A percentile compares a stretch with the other conserved stretches of the same genome.
These are phyloP conservation scores for Macrophya annulata DNA, from an alignment of 2,888 invertebrate genomes.

Conservation along the genomic window DNA sequence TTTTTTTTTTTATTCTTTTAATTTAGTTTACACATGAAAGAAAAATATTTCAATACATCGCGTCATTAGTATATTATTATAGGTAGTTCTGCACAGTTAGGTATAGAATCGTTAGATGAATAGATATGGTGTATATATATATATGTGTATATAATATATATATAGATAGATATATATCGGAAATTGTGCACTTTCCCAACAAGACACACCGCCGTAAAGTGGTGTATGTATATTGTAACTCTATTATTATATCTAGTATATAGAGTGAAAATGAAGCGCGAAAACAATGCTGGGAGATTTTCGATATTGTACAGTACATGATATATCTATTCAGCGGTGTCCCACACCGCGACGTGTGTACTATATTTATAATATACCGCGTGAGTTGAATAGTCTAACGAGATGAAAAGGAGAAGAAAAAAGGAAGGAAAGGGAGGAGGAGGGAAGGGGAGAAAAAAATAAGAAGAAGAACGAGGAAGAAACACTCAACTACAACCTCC, in stretches of 20 bases:
- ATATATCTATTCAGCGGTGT: not conserved
- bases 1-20: not conserved
- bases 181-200: constrained; percentile 20
- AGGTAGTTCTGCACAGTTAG: not conserved
- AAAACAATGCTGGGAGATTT: constrained; percentile 45
- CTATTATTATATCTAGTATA: not conserved
- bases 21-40: not conserved
- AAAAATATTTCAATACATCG: not conserved
- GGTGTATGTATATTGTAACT: not conserved
- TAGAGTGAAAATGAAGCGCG: not conserved
- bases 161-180: not conserved
- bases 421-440: not conserved
- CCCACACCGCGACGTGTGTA: not conserved
- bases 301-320: constrained; percentile 1
- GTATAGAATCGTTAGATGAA: not conserved
- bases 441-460: not conserved
- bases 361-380: constrained; percentile 26
- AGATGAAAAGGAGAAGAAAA: not conserved
- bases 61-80: not conserved
- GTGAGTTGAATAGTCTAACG: constrained; percentile 20
- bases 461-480: not conserved
- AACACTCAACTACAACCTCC: not conserved
- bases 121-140: too few relatives aligned
- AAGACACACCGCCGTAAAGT: not conserved
- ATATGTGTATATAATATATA: too few relatives aligned